Base-by-base conservation (phyloP, 2,888 invertebrate genomes). In the Acanthopleura granulata region DNA sequence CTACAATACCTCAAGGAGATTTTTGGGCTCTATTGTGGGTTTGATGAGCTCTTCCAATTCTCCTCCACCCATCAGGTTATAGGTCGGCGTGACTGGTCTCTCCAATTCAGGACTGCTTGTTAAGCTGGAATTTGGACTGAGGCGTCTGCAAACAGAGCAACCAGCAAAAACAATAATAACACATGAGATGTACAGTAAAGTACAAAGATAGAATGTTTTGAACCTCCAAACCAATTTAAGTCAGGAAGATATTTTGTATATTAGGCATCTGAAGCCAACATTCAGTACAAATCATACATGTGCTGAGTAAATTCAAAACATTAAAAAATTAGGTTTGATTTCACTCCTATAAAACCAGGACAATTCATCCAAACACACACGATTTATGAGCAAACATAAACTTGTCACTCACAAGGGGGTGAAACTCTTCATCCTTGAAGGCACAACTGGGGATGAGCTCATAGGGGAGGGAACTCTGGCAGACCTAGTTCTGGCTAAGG, bases 1-100 rank as follows among this genome's bases (percentile, higher is more conserved):
- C 9, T 40, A 14, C 78, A 83, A 76, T 78, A 86, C 87, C 77
- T 80, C 81, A 50, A 88, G 78, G 12, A 88, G 79, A 74, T 87
- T 88, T 76, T 86, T 88, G 15, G 87, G 88, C 73, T 86, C 88
- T 70, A 88, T 86, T 22, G 80, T 75, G 0, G 81, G 78, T 72
- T 84, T 84, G 22, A 81, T 82, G n/a, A 25, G 71, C 22, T 29
- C 62, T 11, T 30, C 72, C 51, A 27, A 40, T 16, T 77, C 71
- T 15, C 70, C 74, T 29, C 71, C 70, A 30, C 73, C 73, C 66
- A 76, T 76, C 18, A 78, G 62, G 51, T 80, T 78, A 16, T 78
- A 73, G 12, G 83, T 82, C 0, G 84, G 85, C 15, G 84, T 85
- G n/a, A 82, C 79, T 25, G 84, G 80, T 72, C 84, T 72, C n/a